Percentiles rank a stretch among this genome's conserved stretches.
These are phyloP conservation scores for Sylvilagus floridanus DNA, from an alignment of 2,797 vertebrate species.

Conservation along the genomic window DNA sequence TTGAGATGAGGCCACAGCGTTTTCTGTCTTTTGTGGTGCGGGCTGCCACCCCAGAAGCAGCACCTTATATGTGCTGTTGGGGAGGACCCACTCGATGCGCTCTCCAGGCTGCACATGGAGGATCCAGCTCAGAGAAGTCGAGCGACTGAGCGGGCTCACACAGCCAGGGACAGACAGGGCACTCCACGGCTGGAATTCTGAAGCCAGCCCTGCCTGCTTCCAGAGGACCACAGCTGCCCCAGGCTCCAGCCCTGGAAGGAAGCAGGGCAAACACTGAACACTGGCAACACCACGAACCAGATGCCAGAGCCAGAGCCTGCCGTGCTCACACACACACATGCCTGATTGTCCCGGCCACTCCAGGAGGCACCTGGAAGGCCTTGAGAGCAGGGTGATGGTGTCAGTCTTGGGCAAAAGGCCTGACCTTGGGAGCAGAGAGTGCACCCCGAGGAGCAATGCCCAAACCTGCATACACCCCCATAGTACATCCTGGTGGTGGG, in stretches of 20 bases:
- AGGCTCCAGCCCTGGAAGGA: background rate
- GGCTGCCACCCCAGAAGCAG: background rate
- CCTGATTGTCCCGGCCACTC: background rate
- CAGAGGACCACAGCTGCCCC: background rate
- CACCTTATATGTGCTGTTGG: background rate
- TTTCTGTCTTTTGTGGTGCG: background rate
- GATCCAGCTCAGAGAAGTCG: background rate
- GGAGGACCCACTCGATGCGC: background rate
- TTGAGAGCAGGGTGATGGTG: background rate
- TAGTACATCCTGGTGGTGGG: background rate
- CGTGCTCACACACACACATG: background rate
- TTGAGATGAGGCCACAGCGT: background rate
- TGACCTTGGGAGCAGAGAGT: background rate
- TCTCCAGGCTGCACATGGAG: background rate
- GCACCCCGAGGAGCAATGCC: background rate
- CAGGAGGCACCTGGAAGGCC: background rate
- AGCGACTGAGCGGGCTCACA: background rate
- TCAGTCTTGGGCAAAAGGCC: background rate
- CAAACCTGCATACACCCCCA: background rate
- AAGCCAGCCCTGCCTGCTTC: background rate
- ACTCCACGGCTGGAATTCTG: background rate
- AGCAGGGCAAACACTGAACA: background rate
- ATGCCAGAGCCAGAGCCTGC: slow-evolving; percentile 5
- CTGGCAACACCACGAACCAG: no score
- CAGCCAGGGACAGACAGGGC: background rate